Conservation (phyloP, 2,113 vertebrate species). For the Antechinus flavipes region DNA sequence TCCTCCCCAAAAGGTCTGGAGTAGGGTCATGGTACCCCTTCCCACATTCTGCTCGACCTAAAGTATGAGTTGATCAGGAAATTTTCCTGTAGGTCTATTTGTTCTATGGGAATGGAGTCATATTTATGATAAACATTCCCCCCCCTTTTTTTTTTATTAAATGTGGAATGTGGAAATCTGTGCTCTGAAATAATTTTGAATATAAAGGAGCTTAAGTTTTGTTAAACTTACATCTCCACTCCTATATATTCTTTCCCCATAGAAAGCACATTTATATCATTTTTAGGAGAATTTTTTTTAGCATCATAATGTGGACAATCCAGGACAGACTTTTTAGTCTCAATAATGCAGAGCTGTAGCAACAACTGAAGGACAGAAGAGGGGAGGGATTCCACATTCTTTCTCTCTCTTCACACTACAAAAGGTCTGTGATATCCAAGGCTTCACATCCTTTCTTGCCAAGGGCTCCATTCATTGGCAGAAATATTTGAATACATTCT, state of each 20-base stretch:
- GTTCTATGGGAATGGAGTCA: background rate
- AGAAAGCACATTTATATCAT: background rate
- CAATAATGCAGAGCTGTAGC: background rate
- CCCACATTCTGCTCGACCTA: background rate
- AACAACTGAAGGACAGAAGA: background rate
- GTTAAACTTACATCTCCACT: background rate
- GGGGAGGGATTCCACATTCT: background rate
- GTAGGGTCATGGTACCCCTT: background rate
- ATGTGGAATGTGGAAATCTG: background rate
- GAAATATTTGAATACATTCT: background rate
- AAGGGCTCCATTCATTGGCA: background rate
- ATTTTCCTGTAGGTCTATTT: background rate
- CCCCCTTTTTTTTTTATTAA: background rate
- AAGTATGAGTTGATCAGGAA: background rate
- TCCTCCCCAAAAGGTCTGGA: background rate
- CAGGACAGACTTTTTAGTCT: background rate
- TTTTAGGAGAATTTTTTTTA: background rate
- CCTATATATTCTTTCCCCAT: background rate
- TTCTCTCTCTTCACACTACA: background rate
- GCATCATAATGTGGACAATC: background rate
- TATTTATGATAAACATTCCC: background rate
- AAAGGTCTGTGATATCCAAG: slow-evolving; percentile 1
- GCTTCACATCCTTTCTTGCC: background rate
- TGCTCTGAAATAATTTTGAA: background rate
- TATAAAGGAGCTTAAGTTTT: background rate